These are phyloP conservation scores for Sinocyclocheilus anophthalmus DNA, from an alignment of 2,113 vertebrate genomes.

Conservation along the genomic window DNA sequence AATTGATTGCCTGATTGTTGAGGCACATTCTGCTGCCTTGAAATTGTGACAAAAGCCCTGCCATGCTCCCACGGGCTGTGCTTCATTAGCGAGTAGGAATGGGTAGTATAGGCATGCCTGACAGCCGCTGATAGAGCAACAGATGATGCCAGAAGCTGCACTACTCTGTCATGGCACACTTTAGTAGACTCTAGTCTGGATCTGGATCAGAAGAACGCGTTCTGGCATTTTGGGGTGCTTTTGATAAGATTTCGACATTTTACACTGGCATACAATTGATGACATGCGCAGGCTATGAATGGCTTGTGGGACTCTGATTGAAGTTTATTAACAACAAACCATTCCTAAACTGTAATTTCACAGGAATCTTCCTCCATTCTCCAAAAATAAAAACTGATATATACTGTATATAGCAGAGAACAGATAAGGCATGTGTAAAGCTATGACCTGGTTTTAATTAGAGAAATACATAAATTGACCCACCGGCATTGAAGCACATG, in stretches of 20 bases:
- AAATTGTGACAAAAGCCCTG: slow-evolving; percentile 41
- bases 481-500: neutral
- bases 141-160: slow-evolving; percentile 12
- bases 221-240: neutral
- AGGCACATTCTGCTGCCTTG: slow-evolving; percentile 3
- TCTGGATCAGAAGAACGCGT: slow-evolving; percentile 6
- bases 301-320: neutral
- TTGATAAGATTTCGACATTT: neutral
- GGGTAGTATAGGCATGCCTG: slow-evolving; percentile 23
- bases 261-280: neutral
- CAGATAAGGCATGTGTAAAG: neutral
- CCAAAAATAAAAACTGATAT: neutral
- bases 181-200: slow-evolving; percentile 4
- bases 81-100: slow-evolving; percentile 6
- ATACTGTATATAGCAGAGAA: neutral
- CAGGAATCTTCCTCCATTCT: neutral
- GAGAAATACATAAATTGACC: neutral
- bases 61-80: neutral
- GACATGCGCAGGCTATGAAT: neutral
- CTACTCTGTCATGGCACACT: neutral
- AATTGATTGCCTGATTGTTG: neutral
- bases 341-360: neutral
- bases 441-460: neutral
- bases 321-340: slow-evolving; percentile 11
- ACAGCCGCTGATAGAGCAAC: slow-evolving; percentile 4